phyloP scores from a whole-genome alignment of 1,140 invertebrate species.

The Pectinophora gossypiella region DNA sequence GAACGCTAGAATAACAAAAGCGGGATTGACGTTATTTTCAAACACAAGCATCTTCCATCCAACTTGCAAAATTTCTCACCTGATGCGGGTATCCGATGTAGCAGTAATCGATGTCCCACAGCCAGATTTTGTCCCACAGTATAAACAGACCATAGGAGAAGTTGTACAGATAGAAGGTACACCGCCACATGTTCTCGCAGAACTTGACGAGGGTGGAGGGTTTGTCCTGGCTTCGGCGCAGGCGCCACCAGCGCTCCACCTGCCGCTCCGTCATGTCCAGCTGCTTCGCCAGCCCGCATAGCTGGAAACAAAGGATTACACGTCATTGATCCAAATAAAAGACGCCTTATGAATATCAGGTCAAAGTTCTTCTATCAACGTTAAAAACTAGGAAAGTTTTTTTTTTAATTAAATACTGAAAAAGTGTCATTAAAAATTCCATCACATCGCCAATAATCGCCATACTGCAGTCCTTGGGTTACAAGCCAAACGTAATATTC shows the following conservation, averaged over 20 bases:
- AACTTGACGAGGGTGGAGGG: constrained; percentile 94
- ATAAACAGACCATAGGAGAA: constrained; percentile 90
- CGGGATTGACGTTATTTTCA: too few relatives aligned
- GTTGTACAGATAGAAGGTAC: constrained; percentile 89
- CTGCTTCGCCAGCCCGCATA: constrained; percentile 88
- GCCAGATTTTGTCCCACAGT: constrained; percentile 95
- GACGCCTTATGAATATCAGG: too few relatives aligned
- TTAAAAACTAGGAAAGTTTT: too few relatives aligned
- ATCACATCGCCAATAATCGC: too few relatives aligned
- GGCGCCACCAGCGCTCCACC: constrained; percentile 93
- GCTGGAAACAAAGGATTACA: constrained; percentile 65
- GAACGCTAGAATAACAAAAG: too few relatives aligned
- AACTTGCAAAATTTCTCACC: constrained; percentile 44
- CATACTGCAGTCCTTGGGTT: too few relatives aligned
- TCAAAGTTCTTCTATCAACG: too few relatives aligned
- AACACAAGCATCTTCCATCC: too few relatives aligned
- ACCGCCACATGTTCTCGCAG: constrained; percentile 93
- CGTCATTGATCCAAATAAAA: neutral
- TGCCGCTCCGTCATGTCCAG: constrained; percentile 91
- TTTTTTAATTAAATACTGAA: too few relatives aligned
- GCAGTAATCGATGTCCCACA: constrained; percentile 95
- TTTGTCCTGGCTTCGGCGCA: constrained; percentile 87
- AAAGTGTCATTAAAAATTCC: too few relatives aligned
- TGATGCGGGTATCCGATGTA: constrained; percentile 88
- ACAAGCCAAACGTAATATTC: too few relatives aligned